Conservation (phyloP, 2,888 invertebrate genomes). For the Tyria jacobaeae region DNA sequence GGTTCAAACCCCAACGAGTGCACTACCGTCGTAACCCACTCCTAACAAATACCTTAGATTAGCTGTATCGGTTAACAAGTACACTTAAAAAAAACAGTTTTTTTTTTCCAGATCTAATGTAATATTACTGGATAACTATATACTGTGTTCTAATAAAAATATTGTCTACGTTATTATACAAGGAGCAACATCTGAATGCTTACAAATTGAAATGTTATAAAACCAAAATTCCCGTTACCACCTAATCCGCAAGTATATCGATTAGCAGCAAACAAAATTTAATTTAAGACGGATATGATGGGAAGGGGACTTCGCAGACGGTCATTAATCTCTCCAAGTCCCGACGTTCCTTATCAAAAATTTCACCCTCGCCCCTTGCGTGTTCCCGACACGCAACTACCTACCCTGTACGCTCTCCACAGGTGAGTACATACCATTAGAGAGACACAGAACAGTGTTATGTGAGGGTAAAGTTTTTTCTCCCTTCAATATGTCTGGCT, state of each 20-base stretch:
- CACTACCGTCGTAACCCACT: too few species aligned
- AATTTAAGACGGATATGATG: slow-evolving; percentile 22
- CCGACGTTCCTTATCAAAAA: slow-evolving; percentile 48
- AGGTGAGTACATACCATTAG: slow-evolving; percentile 16
- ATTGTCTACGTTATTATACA: neutral
- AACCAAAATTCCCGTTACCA: neutral
- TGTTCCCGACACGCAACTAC: slow-evolving; percentile 39
- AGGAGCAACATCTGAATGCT: neutral
- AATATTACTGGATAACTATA: too few species aligned
- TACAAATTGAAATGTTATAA: neutral
- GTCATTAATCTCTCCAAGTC: slow-evolving; percentile 56
- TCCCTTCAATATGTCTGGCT: slow-evolving; percentile 14
- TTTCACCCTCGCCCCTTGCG: slow-evolving; percentile 49
- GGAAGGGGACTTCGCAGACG: slow-evolving; percentile 51
- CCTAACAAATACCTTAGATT: too few species aligned
- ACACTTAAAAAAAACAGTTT: too few species aligned
- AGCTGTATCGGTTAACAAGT: too few species aligned
- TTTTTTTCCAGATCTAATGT: too few species aligned
- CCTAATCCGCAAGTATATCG: slow-evolving; percentile 11
- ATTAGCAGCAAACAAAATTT: slow-evolving; percentile 16
- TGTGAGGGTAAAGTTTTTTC: slow-evolving; percentile 6
- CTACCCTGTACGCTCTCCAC: slow-evolving; percentile 19
- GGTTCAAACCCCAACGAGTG: too few species aligned
- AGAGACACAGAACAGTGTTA: slow-evolving; percentile 15
- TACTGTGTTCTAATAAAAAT: too few species aligned